These are phyloP conservation scores for Lottia gigantea DNA, from an alignment of 2,888 invertebrate species.

Conservation along the genomic window DNA sequence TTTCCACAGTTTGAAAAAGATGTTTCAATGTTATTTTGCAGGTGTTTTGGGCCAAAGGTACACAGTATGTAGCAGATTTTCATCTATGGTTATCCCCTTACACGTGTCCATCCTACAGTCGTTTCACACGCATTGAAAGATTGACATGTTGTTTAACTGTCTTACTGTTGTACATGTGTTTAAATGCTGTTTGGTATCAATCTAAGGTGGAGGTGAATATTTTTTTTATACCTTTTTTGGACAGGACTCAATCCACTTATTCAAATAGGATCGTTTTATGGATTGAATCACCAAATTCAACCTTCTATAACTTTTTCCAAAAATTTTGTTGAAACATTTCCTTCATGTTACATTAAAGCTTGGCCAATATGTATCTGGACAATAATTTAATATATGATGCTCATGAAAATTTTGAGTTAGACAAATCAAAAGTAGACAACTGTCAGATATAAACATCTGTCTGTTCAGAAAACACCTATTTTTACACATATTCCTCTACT, in stretches of 20 bases:
- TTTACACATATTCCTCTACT: too few relatives aligned
- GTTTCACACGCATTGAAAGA: conserved; percentile 64
- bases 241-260: neutral
- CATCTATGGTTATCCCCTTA: conserved; percentile 64
- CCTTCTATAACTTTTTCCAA: too few relatives aligned
- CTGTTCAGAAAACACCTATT: too few relatives aligned
- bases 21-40: conserved; percentile 31
- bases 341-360: too few relatives aligned
- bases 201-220: conserved; percentile 42
- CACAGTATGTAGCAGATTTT: conserved; percentile 64
- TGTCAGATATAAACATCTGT: too few relatives aligned
- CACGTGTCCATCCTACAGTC: conserved; percentile 61
- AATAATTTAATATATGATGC: too few relatives aligned
- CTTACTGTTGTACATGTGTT: conserved; percentile 62
- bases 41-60: conserved; percentile 63
- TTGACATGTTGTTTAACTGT: conserved; percentile 60
- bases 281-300: too few relatives aligned
- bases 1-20: too few relatives aligned
- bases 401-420: too few relatives aligned
- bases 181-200: conserved; percentile 60
- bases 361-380: too few relatives aligned
- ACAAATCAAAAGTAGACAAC: too few relatives aligned
- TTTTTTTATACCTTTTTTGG: conserved; percentile 4
- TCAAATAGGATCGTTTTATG: neutral
- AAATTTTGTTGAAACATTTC: too few relatives aligned